phyloP scores from a whole-genome alignment of 2,797 vertebrate genomes.

The Syngnathus rostellatus region DNA sequence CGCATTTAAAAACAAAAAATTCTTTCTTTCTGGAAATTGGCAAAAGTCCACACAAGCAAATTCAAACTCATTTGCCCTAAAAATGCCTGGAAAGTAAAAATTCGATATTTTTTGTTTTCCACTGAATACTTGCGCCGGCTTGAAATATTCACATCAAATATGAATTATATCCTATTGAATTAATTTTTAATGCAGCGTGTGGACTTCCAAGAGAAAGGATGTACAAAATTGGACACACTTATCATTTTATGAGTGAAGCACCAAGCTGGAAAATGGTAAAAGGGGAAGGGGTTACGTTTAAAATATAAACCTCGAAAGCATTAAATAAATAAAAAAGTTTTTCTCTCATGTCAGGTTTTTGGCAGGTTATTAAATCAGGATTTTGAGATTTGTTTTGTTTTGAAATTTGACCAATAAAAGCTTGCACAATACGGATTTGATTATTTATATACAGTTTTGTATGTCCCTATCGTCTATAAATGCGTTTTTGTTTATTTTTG shows the following conservation, averaged over 20 bases:
- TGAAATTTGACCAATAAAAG: no score
- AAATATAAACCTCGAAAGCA: neutral
- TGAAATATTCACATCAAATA: slow-evolving; percentile 1
- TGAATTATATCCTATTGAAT: neutral
- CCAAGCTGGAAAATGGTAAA: neutral
- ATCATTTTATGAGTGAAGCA: neutral
- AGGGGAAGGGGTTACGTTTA: neutral
- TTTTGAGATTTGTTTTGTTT: no score
- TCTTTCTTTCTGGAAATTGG: neutral
- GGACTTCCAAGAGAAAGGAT: neutral
- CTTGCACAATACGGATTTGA: no score
- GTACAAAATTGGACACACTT: neutral
- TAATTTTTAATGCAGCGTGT: neutral
- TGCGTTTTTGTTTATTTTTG: no score
- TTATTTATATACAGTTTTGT: no score
- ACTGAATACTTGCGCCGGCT: neutral
- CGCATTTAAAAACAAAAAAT: neutral
- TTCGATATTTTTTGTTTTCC: neutral
- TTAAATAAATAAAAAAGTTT: neutral
- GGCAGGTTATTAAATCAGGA: neutral
- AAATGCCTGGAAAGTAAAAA: neutral
- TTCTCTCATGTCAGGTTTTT: neutral
- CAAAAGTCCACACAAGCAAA: neutral
- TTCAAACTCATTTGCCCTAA: neutral
- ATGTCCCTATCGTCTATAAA: no score